These are phyloP conservation scores for Dicycla oo DNA, from an alignment of 2,888 invertebrate species.

Conservation along the genomic window DNA sequence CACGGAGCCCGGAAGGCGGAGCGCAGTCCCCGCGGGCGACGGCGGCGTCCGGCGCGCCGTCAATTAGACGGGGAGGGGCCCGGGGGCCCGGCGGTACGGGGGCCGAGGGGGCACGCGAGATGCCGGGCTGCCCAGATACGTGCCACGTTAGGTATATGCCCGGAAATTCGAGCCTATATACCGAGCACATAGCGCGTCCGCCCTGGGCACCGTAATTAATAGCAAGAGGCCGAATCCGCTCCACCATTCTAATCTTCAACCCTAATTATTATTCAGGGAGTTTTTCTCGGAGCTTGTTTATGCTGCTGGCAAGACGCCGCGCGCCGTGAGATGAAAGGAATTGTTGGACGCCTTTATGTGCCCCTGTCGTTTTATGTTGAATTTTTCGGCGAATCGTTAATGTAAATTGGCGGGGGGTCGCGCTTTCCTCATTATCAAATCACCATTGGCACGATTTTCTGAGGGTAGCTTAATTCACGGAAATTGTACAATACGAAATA, in stretches of 20 bases:
- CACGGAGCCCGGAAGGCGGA: constrained; percentile 82
- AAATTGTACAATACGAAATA: constrained; percentile 5
- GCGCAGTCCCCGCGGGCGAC: constrained; percentile 84
- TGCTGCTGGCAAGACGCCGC: constrained; percentile 66
- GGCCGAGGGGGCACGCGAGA: constrained; percentile 72
- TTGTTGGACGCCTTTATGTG: constrained; percentile 65
- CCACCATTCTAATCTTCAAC: constrained; percentile 69
- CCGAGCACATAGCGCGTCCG: constrained; percentile 72
- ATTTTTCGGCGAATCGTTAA: constrained; percentile 76
- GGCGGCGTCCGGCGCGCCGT: constrained; percentile 84
- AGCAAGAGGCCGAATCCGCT: constrained; percentile 74
- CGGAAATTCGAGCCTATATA: constrained; percentile 86
- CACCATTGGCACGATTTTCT: constrained; percentile 26
- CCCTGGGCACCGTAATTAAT: constrained; percentile 82
- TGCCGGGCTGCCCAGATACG: constrained; percentile 69
- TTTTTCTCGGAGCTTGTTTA: constrained; percentile 73
- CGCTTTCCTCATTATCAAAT: constrained; percentile 74
- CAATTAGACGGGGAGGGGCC: constrained; percentile 85
- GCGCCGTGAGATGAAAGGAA: constrained; percentile 74
- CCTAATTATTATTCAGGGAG: constrained; percentile 73
- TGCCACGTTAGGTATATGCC: constrained; percentile 81
- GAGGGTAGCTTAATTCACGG: constrained; percentile 38
- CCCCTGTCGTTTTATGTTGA: constrained; percentile 67
- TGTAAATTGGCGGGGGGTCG: constrained; percentile 75
- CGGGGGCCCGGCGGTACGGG: constrained; percentile 64